Conservation (phyloP, 2,113 vertebrate genomes). For the Paedocypris sp. region DNA sequence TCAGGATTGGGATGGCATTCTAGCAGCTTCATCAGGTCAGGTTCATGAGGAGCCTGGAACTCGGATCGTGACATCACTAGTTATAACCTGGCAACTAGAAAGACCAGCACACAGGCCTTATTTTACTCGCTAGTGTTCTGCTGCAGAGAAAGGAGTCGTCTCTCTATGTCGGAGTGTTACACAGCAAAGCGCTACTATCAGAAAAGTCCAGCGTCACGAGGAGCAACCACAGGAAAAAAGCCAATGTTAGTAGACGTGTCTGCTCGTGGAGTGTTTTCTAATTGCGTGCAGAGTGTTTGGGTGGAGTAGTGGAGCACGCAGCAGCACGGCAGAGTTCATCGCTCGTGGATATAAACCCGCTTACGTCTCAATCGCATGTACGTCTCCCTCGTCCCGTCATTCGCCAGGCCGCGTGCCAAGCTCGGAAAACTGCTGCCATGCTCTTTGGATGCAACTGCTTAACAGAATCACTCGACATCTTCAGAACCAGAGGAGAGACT, state of each 20-base stretch:
- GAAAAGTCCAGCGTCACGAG: conserved; percentile 10
- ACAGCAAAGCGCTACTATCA: conserved; percentile 27
- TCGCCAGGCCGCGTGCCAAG: conserved; percentile 23
- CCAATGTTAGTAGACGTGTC: conserved; percentile 29
- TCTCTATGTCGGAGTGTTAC: not conserved
- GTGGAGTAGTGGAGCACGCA: conserved; percentile 25
- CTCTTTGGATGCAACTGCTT: conserved; percentile 15
- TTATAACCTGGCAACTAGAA: no score
- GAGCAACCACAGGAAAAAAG: conserved; percentile 37
- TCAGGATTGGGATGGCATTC: no score
- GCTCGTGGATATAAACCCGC: not conserved
- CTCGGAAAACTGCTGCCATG: conserved; percentile 10
- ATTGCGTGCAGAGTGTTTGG: conserved; percentile 49
- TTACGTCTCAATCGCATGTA: not conserved
- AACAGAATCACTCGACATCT: conserved; percentile 25
- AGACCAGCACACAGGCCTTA: conserved; percentile 7
- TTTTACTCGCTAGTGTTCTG: conserved; percentile 25
- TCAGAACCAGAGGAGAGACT: conserved; percentile 41
- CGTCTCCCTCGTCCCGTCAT: conserved; percentile 24
- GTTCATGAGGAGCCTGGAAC: no score
- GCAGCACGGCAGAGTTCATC: not conserved
- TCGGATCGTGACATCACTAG: no score
- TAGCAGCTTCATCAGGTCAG: no score
- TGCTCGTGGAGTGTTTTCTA: conserved; percentile 25
- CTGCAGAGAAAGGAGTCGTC: conserved; percentile 4